These are phyloP conservation scores for Lepetodrilus schrolli DNA, from an alignment of 2,888 invertebrate genomes.

Conservation along the genomic window DNA sequence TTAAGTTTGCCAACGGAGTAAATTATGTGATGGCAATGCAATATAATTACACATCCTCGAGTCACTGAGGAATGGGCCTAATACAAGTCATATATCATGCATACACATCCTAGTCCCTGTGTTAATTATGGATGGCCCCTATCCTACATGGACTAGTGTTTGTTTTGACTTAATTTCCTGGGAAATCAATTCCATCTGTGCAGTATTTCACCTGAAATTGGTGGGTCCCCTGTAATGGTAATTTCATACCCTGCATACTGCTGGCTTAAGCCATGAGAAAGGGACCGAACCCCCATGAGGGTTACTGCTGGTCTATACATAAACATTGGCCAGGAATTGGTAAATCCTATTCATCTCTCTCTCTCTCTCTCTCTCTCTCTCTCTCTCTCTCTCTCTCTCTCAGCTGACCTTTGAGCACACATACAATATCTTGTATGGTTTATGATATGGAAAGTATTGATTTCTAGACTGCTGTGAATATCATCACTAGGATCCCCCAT, in stretches of 20 bases:
- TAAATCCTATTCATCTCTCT: too few species aligned
- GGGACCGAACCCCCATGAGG: background rate
- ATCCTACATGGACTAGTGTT: constrained; percentile 6
- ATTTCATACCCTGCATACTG: background rate
- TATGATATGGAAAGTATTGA: too few species aligned
- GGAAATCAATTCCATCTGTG: background rate
- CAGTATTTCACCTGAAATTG: constrained; percentile 20
- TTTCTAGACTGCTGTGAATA: too few species aligned
- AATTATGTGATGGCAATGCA: background rate
- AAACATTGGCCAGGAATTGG: background rate
- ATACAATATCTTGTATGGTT: too few species aligned
- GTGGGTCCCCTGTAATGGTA: background rate
- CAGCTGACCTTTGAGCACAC: too few species aligned
- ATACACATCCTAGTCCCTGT: background rate
- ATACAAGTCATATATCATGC: background rate
- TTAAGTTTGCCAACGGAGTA: constrained; percentile 4
- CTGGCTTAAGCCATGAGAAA: background rate
- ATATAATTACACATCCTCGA: background rate
- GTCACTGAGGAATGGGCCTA: background rate
- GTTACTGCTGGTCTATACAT: background rate
- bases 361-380: too few species aligned
- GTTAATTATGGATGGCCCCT: constrained; percentile 2
- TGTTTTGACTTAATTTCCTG: constrained; percentile 23
- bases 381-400: too few species aligned
- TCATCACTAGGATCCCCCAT: too few species aligned